These are phyloP conservation scores for Electrophaes corylata DNA, from an alignment of 2,888 invertebrate species.

Conservation along the genomic window DNA sequence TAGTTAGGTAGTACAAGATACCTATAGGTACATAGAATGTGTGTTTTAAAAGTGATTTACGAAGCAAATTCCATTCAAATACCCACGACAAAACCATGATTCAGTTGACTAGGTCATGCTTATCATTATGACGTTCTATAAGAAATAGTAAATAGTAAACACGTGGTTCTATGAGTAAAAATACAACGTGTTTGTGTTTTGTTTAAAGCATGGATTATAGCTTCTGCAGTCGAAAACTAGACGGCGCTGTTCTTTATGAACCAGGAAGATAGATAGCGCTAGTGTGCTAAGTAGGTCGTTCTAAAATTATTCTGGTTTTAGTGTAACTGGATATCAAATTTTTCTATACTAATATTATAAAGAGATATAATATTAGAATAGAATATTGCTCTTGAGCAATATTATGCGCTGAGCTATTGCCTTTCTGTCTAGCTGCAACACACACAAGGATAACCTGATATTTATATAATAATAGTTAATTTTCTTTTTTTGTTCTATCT, in stretches of 20 bases:
- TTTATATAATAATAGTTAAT: too few relatives aligned
- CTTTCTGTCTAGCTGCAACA: too few relatives aligned
- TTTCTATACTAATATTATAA: too few relatives aligned
- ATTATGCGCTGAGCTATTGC: too few relatives aligned
- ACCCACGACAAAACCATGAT: slow-evolving; percentile 12
- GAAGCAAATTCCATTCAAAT: not conserved
- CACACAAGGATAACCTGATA: too few relatives aligned
- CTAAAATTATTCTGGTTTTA: slow-evolving; percentile 15
- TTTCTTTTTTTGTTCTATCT: too few relatives aligned
- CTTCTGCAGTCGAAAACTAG: slow-evolving; percentile 10
- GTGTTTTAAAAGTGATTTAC: not conserved
- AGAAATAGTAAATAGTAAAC: not conserved
- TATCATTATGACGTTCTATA: slow-evolving; percentile 15
- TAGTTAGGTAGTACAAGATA: too few relatives aligned
- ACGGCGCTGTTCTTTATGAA: slow-evolving; percentile 10
- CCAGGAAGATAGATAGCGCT: slow-evolving; percentile 15
- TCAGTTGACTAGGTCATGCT: slow-evolving; percentile 17
- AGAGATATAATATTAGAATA: too few relatives aligned
- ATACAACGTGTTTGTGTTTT: slow-evolving; percentile 25
- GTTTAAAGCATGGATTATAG: slow-evolving; percentile 11
- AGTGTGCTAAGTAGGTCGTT: slow-evolving; percentile 11
- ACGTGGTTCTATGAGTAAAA: slow-evolving; percentile 25
- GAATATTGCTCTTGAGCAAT: too few relatives aligned
- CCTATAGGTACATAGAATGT: too few relatives aligned
- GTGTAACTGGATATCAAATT: slow-evolving; percentile 13